Evolutionary conservation across 2,797 vertebrate genomes (phyloP).

Genomic region (Podargus strigoides): DNA sequence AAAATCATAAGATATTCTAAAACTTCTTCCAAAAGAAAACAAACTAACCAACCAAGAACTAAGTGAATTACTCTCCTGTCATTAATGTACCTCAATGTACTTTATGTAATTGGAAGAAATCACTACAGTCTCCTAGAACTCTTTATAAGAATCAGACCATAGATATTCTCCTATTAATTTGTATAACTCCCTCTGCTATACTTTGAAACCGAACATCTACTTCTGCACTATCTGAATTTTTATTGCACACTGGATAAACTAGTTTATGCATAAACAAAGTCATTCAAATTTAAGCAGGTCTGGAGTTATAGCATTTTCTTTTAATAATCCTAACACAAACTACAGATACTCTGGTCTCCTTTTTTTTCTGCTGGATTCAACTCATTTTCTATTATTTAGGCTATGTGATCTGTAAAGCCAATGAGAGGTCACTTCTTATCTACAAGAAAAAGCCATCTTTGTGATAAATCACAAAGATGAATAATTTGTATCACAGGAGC

Average conservation of each 20-base stretch:
- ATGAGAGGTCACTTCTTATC: constrained; percentile 69
- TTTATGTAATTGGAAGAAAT: background rate
- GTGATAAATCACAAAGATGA: constrained; percentile 72
- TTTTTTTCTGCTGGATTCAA: constrained; percentile 5
- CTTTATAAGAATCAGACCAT: background rate
- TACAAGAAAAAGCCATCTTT: constrained; percentile 68
- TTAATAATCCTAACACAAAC: constrained; percentile 3
- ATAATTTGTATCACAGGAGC: constrained; percentile 70
- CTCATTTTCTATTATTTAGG: constrained; percentile 58
- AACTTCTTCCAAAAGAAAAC: background rate
- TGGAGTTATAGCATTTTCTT: constrained; percentile 1
- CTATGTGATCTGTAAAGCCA: constrained; percentile 51
- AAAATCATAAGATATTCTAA: background rate
- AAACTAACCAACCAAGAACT: background rate
- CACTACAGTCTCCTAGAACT: background rate
- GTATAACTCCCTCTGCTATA: background rate
- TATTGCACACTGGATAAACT: background rate
- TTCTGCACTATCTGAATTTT: background rate
- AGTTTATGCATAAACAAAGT: background rate
- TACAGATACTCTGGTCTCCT: background rate
- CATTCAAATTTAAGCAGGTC: background rate
- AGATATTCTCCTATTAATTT: background rate
- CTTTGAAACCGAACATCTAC: background rate
- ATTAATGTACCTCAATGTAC: background rate
- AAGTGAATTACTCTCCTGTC: background rate